Evolutionary conservation across 2,113 vertebrate species (phyloP).

Genomic region (Erythrolamprus reginae): DNA sequence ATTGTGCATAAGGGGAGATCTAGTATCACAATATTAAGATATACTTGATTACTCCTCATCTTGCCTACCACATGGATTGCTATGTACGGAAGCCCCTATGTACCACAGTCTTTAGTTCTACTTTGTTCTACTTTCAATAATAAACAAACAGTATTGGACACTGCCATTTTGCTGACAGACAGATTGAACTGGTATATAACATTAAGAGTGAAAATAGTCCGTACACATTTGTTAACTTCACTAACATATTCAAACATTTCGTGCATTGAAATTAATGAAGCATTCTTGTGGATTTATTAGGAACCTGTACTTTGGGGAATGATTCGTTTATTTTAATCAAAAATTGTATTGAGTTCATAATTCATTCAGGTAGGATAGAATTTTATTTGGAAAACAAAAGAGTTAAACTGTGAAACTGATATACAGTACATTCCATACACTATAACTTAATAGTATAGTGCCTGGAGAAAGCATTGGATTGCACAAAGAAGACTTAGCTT

Average conservation of each 20-base stretch:
- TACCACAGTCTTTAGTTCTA: neutral
- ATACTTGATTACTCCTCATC: neutral
- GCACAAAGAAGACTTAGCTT: neutral
- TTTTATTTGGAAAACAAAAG: conserved; percentile 13
- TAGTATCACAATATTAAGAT: neutral
- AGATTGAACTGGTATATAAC: conserved; percentile 8
- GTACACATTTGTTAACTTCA: neutral
- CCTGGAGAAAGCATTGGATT: neutral
- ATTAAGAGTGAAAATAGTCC: conserved; percentile 26
- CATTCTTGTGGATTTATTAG: conserved; percentile 48
- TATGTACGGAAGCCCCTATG: neutral
- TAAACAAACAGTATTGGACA: neutral
- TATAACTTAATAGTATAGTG: too few relatives aligned
- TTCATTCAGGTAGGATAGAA: conserved; percentile 39
- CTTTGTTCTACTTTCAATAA: neutral
- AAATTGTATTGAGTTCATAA: conserved; percentile 37
- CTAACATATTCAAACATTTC: conserved; percentile 29
- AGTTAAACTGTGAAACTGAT: conserved; percentile 17
- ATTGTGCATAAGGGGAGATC: neutral
- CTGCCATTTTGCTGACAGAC: neutral
- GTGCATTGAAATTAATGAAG: conserved; percentile 47
- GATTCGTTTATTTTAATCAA: conserved; percentile 51
- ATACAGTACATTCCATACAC: conserved; percentile 8
- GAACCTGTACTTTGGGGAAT: conserved; percentile 31
- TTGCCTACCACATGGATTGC: neutral